A percentile compares a stretch with the other conserved stretches of the same genome.
Evolutionary conservation across 2,113 vertebrate genomes (phyloP).

Genomic region (Carassius gibelio): DNA sequence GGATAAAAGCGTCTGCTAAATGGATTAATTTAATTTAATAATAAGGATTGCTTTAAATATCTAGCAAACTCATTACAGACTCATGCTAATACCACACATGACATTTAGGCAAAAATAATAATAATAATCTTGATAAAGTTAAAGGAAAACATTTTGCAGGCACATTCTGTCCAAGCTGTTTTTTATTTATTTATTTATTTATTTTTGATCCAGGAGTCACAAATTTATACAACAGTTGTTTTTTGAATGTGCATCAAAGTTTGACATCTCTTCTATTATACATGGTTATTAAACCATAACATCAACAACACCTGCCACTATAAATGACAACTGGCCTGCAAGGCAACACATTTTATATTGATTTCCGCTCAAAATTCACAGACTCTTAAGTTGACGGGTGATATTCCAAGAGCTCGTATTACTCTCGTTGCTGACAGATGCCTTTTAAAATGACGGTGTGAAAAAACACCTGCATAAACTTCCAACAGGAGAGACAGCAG

Average conservation of each 20-base stretch:
- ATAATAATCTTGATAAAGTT: neutral
- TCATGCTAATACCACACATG: neutral
- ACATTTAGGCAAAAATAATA: neutral
- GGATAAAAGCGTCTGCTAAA: too few species aligned
- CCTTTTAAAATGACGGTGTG: conserved; percentile 4
- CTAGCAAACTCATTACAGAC: neutral
- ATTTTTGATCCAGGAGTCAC: neutral
- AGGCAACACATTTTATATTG: conserved; percentile 17
- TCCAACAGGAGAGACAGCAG: conserved; percentile 26
- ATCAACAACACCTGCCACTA: conserved; percentile 20
- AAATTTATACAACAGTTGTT: conserved; percentile 23
- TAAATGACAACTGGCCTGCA: conserved; percentile 21
- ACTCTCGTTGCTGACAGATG: conserved; percentile 25
- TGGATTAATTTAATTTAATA: too few species aligned
- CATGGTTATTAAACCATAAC: conserved; percentile 44
- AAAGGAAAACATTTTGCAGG: neutral
- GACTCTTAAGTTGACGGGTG: conserved; percentile 11
- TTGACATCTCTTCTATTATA: conserved; percentile 45
- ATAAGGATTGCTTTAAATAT: neutral
- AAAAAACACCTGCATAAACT: conserved; percentile 16
- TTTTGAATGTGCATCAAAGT: conserved; percentile 20
- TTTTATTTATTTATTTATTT: neutral
- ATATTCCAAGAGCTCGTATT: conserved; percentile 3
- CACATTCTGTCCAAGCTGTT: conserved; percentile 13
- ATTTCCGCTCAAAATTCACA: conserved; percentile 31